phyloP scores from a whole-genome alignment of 2,888 invertebrate species.

The Mimachlamys varia region DNA sequence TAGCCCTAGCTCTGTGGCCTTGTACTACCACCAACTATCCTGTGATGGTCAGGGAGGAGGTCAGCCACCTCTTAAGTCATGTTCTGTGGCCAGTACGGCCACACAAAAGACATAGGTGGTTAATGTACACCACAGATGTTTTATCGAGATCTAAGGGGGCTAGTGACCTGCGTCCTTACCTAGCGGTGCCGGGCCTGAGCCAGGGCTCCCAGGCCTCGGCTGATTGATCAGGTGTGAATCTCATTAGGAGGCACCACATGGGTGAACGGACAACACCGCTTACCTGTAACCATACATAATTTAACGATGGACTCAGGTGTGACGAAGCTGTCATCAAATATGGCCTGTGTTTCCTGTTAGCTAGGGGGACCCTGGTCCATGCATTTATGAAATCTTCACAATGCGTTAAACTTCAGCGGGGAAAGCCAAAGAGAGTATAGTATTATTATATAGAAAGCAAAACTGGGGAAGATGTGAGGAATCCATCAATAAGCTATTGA shows the following conservation, averaged over 20 bases:
- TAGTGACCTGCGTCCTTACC: constrained; percentile 33
- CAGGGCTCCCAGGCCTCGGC: not conserved
- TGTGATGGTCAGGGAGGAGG: not conserved
- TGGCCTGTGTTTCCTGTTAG: constrained; percentile 28
- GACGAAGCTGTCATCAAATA: constrained; percentile 17
- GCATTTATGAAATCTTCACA: too few species aligned
- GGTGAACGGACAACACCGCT: constrained; percentile 21
- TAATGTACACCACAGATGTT: constrained; percentile 8
- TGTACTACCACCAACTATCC: not conserved
- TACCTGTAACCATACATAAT: constrained; percentile 30
- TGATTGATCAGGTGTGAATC: constrained; percentile 36
- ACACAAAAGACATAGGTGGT: constrained; percentile 36
- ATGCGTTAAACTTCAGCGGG: not conserved
- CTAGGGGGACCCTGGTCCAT: not conserved
- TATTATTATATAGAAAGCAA: not conserved
- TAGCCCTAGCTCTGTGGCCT: not conserved
- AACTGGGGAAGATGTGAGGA: not conserved
- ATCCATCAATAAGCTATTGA: not conserved
- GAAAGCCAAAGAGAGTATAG: not conserved
- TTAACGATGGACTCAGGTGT: constrained; percentile 31
- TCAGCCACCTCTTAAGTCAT: constrained; percentile 18
- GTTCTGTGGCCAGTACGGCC: not conserved
- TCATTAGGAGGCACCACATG: constrained; percentile 28
- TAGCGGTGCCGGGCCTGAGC: not conserved
- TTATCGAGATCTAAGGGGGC: constrained; percentile 22